phyloP scores from a whole-genome alignment of 1,140 invertebrate species.

The Ctenoplectra terminalis region DNA sequence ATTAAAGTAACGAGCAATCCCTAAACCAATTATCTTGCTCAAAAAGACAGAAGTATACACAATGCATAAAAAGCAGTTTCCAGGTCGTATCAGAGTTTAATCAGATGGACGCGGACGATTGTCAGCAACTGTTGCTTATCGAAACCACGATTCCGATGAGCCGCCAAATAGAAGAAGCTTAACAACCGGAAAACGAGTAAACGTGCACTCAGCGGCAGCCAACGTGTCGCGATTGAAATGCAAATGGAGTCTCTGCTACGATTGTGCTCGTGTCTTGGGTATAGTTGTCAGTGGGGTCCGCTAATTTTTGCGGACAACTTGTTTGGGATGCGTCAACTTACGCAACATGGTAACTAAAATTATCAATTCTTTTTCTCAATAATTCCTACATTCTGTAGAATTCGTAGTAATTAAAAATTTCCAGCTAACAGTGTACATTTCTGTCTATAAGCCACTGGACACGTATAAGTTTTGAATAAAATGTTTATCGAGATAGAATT shows the following conservation, averaged over 20 bases:
- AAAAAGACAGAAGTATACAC: not conserved
- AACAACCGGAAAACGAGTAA: slow-evolving; percentile 34
- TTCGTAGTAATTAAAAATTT: no score
- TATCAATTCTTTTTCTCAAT: no score
- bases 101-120: not conserved
- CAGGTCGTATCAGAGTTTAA: slow-evolving; percentile 21
- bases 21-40: not conserved
- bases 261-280: not conserved
- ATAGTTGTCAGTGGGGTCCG: not conserved
- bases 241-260: not conserved
- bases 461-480: no score
- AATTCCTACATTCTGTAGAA: no score
- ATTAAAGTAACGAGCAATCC: not conserved
- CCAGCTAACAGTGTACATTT: no score
- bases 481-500: no score
- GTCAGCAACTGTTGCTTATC: slow-evolving; percentile 13
- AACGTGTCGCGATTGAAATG: slow-evolving; percentile 4
- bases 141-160: slow-evolving; percentile 2
- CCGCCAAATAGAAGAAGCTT: slow-evolving; percentile 9
- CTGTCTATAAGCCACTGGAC: no score
- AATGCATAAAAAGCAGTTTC: slow-evolving; percentile 19
- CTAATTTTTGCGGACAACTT: slow-evolving; percentile 11
- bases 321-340: not conserved
- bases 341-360: no score
- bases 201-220: not conserved